These are phyloP conservation scores for Scaptomyza flava DNA, from an alignment of 2,888 invertebrate genomes.

Conservation along the genomic window DNA sequence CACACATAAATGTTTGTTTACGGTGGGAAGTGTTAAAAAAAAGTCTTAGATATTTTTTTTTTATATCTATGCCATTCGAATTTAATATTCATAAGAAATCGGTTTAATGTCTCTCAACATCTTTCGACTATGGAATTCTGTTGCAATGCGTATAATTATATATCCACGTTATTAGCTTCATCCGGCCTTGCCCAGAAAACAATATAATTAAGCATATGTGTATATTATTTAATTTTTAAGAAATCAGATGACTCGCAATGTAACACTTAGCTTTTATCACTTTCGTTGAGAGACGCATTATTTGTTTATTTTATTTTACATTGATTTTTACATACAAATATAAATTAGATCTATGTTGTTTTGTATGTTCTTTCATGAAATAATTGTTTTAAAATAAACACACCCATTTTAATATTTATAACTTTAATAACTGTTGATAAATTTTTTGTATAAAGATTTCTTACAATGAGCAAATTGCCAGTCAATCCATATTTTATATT, in stretches of 20 bases:
- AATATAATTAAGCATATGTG: neutral
- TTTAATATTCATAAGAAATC: neutral
- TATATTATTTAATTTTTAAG: neutral
- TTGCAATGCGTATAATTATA: neutral
- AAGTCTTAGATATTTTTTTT: neutral
- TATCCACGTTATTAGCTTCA: neutral
- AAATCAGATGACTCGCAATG: no score
- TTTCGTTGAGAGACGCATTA: no score
- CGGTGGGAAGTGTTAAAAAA: neutral
- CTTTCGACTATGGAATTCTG: neutral
- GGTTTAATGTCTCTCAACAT: neutral
- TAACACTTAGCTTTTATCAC: no score
- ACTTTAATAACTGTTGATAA: neutral
- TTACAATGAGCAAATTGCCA: neutral
- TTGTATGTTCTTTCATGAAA: constrained; percentile 1
- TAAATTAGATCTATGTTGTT: constrained; percentile 1
- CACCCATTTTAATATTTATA: neutral
- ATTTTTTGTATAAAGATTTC: neutral
- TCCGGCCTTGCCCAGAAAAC: no score
- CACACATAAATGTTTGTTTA: neutral
- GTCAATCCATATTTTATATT: constrained; percentile 52
- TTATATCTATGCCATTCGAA: no score
- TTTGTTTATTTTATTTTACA: no score
- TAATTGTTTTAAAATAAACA: neutral
- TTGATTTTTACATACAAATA: neutral